Evolutionary conservation across 2,888 invertebrate genomes (phyloP).

Genomic region (Oligia strigilis): DNA sequence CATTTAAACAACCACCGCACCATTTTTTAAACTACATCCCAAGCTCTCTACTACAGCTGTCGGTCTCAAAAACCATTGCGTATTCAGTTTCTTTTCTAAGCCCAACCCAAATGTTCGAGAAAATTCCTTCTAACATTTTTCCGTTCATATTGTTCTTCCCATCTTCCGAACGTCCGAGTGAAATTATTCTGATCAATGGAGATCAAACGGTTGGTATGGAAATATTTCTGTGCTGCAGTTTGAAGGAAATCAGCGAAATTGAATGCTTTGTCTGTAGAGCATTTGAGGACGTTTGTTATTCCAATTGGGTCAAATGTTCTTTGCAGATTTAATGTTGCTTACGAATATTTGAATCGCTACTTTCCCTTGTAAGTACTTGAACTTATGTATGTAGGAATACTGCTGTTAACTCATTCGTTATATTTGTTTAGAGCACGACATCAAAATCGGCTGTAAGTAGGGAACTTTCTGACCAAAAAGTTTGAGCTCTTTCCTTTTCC

Average conservation of each 20-base stretch:
- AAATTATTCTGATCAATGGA: constrained; percentile 63
- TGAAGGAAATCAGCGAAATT: constrained; percentile 46
- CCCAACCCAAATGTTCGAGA: constrained; percentile 25
- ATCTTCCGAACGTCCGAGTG: constrained; percentile 51
- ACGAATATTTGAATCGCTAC: background rate
- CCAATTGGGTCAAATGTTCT: constrained; percentile 36
- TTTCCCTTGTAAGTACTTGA: background rate
- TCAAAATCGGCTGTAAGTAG: background rate
- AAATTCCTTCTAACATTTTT: constrained; percentile 39
- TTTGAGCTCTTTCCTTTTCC: background rate
- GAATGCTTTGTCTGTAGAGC: constrained; percentile 44
- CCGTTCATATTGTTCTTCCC: constrained; percentile 53
- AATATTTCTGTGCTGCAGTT: constrained; percentile 56
- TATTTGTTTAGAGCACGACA: background rate
- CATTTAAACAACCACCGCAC: background rate
- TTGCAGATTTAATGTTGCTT: background rate
- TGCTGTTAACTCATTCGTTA: background rate
- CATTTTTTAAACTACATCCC: background rate
- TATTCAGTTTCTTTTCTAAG: constrained; percentile 16
- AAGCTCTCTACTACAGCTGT: constrained; percentile 4
- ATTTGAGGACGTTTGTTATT: constrained; percentile 44
- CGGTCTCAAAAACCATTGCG: constrained; percentile 26
- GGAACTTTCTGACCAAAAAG: background rate
- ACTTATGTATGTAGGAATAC: background rate
- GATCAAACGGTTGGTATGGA: constrained; percentile 61